Evolutionary conservation across 2,888 invertebrate genomes (phyloP).

Genomic region (Muscina levida): DNA sequence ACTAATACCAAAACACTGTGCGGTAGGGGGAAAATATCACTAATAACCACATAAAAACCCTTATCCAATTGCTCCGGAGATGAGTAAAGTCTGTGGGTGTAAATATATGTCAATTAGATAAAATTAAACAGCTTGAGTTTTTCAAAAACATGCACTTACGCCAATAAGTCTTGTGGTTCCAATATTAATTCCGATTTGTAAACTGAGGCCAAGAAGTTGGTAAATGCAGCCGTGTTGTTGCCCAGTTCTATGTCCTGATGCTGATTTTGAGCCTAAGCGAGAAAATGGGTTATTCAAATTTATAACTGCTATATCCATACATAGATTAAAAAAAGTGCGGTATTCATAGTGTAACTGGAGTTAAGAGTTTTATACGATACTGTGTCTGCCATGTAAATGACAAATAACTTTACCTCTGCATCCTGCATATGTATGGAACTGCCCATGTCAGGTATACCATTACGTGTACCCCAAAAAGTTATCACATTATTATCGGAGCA

Average conservation of each 20-base stretch:
- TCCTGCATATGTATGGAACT: conserved; percentile 53
- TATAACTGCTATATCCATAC: not conserved
- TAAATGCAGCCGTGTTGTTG: conserved; percentile 79
- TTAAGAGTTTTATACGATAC: too few species aligned
- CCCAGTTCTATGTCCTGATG: conserved; percentile 73
- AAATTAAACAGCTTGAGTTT: conserved; percentile 7
- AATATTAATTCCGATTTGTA: conserved; percentile 80
- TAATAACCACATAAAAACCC: conserved; percentile 82
- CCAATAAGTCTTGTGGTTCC: conserved; percentile 81
- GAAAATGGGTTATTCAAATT: conserved; percentile 1
- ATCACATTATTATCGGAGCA: conserved; percentile 84
- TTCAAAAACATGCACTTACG: conserved; percentile 80
- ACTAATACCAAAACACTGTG: conserved; percentile 83
- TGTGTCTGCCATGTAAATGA: not conserved
- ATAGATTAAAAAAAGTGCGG: not conserved
- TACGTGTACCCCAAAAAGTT: conserved; percentile 85
- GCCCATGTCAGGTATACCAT: conserved; percentile 76
- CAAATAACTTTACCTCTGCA: conserved; percentile 35
- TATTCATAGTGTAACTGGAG: too few species aligned
- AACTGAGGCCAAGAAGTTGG: conserved; percentile 79
- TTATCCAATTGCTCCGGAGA: conserved; percentile 81
- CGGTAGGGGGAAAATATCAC: conserved; percentile 81
- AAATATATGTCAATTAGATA: too few species aligned
- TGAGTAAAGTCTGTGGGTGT: conserved; percentile 80
- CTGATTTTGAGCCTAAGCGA: conserved; percentile 33